Evolutionary conservation across 2,113 vertebrate species (phyloP).

Genomic region (Odontesthes bonariensis): DNA sequence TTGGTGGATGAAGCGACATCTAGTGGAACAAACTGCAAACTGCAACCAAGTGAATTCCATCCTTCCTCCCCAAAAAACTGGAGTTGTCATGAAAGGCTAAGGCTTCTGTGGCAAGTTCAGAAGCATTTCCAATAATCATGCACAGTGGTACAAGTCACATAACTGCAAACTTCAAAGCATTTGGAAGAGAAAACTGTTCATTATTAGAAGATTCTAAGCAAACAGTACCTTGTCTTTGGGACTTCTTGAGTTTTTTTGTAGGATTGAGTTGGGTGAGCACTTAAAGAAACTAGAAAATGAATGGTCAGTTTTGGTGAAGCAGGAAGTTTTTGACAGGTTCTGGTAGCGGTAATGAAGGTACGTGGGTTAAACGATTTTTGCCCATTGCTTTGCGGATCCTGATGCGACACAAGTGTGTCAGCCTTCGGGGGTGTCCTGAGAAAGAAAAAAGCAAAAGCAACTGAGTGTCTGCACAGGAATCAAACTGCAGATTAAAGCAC

Average conservation of each 20-base stretch:
- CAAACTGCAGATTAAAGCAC: neutral
- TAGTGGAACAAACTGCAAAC: neutral
- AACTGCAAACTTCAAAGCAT: slow-evolving; percentile 10
- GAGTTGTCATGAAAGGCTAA: neutral
- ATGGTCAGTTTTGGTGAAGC: slow-evolving; percentile 81
- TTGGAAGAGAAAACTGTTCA: slow-evolving; percentile 5
- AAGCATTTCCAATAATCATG: slow-evolving; percentile 16
- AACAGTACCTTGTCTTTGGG: slow-evolving; percentile 18
- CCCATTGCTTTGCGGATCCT: slow-evolving; percentile 87
- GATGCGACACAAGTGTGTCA: slow-evolving; percentile 90
- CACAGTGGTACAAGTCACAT: neutral
- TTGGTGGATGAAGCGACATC: neutral
- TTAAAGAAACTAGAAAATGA: slow-evolving; percentile 5
- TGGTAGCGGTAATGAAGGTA: slow-evolving; percentile 88
- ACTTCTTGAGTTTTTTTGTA: neutral
- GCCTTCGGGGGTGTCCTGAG: slow-evolving; percentile 83
- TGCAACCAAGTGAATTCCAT: neutral
- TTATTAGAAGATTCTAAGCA: slow-evolving; percentile 28
- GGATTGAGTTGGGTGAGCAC: neutral
- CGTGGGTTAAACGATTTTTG: slow-evolving; percentile 86
- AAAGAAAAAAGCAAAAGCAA: neutral
- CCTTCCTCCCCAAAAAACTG: neutral
- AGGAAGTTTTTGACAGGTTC: slow-evolving; percentile 89
- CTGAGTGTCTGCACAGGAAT: neutral
- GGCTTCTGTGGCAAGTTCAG: slow-evolving; percentile 32